Conservation (phyloP, 2,888 invertebrate species). For the Troilus luridus region DNA sequence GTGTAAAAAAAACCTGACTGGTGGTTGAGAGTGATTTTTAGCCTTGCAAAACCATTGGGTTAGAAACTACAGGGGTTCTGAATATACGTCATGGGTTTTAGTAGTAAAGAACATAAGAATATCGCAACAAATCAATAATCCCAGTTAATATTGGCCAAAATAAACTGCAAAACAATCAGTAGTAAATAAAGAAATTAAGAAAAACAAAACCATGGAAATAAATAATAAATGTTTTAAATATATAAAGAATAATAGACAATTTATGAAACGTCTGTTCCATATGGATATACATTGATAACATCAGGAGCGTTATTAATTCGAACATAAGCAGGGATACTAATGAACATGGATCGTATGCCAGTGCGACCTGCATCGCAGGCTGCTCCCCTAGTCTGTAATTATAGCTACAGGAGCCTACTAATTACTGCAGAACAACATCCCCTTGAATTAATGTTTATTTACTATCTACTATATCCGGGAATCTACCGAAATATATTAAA, state of each 20-base stretch:
- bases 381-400: neutral
- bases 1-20: too few species aligned
- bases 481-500: neutral
- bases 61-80: too few species aligned
- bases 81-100: too few species aligned
- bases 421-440: conserved; percentile 15
- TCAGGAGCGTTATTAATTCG: neutral
- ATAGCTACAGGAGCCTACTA: neutral
- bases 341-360: neutral
- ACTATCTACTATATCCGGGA: neutral
- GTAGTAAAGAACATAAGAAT: too few species aligned
- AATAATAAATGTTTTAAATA: too few species aligned
- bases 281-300: neutral
- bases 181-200: too few species aligned
- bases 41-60: too few species aligned
- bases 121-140: too few species aligned
- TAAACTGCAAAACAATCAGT: too few species aligned
- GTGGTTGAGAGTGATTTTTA: too few species aligned
- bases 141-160: too few species aligned
- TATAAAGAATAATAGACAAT: neutral
- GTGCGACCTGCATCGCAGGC: neutral
- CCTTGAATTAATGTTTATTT: neutral
- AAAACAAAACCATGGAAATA: too few species aligned
- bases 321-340: neutral
- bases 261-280: neutral